These are phyloP conservation scores for Brachionus calyciflorus DNA, from an alignment of 1,140 invertebrate genomes.

Conservation along the genomic window DNA sequence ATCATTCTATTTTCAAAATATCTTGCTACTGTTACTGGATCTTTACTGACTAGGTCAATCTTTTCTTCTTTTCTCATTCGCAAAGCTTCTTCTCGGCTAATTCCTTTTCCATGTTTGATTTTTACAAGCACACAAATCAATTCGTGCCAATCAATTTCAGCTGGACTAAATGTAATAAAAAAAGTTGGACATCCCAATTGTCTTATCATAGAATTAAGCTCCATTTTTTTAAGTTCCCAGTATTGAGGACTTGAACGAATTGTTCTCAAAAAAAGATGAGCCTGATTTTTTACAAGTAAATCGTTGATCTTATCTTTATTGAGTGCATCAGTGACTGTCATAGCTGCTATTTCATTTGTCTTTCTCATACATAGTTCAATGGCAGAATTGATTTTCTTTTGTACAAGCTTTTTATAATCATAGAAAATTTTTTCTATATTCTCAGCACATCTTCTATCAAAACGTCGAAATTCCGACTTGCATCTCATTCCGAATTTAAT, in stretches of 20 bases:
- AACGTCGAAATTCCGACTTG: background rate
- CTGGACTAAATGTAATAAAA: background rate
- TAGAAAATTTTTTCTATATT: no score
- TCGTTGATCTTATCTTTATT: no score
- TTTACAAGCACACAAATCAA: background rate
- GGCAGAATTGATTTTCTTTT: background rate
- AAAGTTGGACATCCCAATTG: background rate
- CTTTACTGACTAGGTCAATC: background rate
- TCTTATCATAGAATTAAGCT: background rate
- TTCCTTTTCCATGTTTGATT: background rate
- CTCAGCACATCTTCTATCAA: background rate
- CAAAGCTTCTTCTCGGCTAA: background rate
- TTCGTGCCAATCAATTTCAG: background rate
- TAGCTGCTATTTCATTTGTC: background rate
- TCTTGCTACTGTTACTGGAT: background rate
- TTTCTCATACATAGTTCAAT: background rate
- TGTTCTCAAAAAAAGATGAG: background rate
- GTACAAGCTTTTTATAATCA: background rate
- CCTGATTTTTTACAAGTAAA: background rate
- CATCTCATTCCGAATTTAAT: background rate
- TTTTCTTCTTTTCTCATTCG: background rate
- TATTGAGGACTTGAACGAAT: no score
- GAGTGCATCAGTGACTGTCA: background rate
- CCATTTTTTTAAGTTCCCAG: background rate
- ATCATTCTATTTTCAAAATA: background rate